Evolutionary conservation across 2,113 vertebrate species (phyloP).

Genomic region (Plectropomus leopardus): DNA sequence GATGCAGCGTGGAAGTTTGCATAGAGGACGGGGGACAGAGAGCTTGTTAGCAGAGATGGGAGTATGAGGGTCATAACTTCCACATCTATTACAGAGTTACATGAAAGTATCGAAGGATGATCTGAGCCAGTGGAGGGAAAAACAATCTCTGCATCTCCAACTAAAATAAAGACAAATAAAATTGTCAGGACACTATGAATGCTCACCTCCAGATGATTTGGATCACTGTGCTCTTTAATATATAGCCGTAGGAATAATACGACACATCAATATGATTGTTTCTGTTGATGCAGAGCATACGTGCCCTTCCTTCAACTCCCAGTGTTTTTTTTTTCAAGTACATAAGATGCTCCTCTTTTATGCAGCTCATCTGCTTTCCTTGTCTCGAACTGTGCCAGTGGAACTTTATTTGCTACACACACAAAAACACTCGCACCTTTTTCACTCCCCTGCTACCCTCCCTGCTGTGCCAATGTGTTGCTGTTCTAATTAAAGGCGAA

Average conservation of each 20-base stretch:
- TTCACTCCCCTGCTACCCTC: slow-evolving; percentile 8
- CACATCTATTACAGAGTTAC: slow-evolving; percentile 14
- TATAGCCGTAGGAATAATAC: neutral
- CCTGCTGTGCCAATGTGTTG: slow-evolving; percentile 51
- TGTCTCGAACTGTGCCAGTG: neutral
- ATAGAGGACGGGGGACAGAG: slow-evolving; percentile 26
- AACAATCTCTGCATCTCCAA: slow-evolving; percentile 17
- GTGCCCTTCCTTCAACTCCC: neutral
- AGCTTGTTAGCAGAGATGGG: slow-evolving; percentile 22
- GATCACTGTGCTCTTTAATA: slow-evolving; percentile 6
- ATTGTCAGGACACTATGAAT: neutral
- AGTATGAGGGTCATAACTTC: neutral
- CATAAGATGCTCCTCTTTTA: neutral
- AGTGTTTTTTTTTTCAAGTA: neutral
- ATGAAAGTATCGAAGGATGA: slow-evolving; percentile 29
- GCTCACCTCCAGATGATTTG: slow-evolving; percentile 1
- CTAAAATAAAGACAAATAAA: slow-evolving; percentile 19
- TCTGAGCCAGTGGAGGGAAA: slow-evolving; percentile 20
- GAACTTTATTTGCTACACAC: neutral
- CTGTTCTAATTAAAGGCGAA: slow-evolving; percentile 64
- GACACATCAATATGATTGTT: neutral
- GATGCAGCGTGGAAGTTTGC: slow-evolving; percentile 10
- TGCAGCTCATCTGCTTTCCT: slow-evolving; percentile 9
- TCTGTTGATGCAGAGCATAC: neutral
- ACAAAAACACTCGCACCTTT: neutral